Base-by-base conservation (phyloP, 2,113 vertebrate genomes). In the Mugil cephalus region DNA sequence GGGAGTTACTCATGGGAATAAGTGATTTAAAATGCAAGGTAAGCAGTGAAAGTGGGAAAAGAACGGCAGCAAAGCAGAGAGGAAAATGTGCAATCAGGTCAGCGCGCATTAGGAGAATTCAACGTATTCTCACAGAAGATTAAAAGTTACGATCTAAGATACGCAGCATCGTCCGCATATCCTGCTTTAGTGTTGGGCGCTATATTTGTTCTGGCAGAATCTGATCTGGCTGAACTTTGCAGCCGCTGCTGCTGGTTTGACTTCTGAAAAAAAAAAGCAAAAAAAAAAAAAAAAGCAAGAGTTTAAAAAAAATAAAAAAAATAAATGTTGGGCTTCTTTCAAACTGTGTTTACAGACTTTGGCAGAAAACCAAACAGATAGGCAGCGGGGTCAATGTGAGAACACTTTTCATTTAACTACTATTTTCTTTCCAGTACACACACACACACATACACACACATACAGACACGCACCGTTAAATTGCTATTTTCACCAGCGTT, bases 311-410 rank as follows among this genome's bases (percentile, higher is more conserved):
- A 30, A 30, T 30, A 30, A 30, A 30, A 30, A 3, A 30, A 30
- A 30, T 30, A 30, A 30, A 30, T 30, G 3, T 3, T 3, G 5
- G 2, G 61, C 59, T 69, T 76, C 68, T 73, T 65, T 78, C 24
- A 76, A 63, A 46, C 68, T 18, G 74, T 60, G 69, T 80, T 61
- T 76, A 70, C 62, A 63, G 51, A 58, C n/a, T 34, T 56, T 88
- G 84, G 84, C 75, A 70, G 72, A 3, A 65, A 83, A 77, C 77
- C 89, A 82, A 73, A 76, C 69, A 65, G 83, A 87, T 73, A 85
- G 53, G 56, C 74, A 77, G 70, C 1, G 10, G 17, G 83, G 74
- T 83, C 82, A 79, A 61, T 80, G 56, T 72, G 74, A 84, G 63
- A 83, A 84, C 66, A 72, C 61, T 60, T 61, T 67, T 74, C 51